Conservation (phyloP, 2,888 invertebrate genomes). For the Laspeyria flexula region DNA sequence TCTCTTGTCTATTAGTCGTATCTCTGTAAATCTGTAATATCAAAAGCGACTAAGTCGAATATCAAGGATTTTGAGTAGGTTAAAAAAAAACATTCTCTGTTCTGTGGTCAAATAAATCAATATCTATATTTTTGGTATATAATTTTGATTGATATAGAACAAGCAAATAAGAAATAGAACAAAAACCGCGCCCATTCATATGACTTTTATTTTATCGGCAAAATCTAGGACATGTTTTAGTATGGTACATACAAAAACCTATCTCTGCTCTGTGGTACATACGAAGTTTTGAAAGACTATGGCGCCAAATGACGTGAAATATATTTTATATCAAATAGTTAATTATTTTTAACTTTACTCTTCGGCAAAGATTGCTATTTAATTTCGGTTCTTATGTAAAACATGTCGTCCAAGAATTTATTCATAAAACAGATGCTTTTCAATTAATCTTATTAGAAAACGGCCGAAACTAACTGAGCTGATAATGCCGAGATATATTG, state of each 20-base stretch:
- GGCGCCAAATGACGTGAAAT: conserved; percentile 27
- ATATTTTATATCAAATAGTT: conserved; percentile 15
- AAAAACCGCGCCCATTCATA: not conserved
- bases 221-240: conserved; percentile 17
- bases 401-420: conserved; percentile 53
- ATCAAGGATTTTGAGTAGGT: too few species aligned
- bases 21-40: too few species aligned
- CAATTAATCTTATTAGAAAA: conserved; percentile 27
- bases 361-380: conserved; percentile 18
- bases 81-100: too few species aligned
- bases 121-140: too few species aligned
- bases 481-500: conserved; percentile 9
- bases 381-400: conserved; percentile 48
- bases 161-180: not conserved
- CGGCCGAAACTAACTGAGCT: too few species aligned
- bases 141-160: too few species aligned
- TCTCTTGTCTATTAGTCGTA: too few species aligned
- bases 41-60: too few species aligned
- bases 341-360: conserved; percentile 39
- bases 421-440: conserved; percentile 50
- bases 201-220: conserved; percentile 19
- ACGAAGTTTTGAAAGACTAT: too few species aligned
- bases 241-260: not conserved
- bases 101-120: too few species aligned
- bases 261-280: too few species aligned